A percentile compares a stretch with the other conserved stretches of the same genome.
Evolutionary conservation across 2,888 invertebrate species (phyloP).

Genomic region (Laspeyria flexula): DNA sequence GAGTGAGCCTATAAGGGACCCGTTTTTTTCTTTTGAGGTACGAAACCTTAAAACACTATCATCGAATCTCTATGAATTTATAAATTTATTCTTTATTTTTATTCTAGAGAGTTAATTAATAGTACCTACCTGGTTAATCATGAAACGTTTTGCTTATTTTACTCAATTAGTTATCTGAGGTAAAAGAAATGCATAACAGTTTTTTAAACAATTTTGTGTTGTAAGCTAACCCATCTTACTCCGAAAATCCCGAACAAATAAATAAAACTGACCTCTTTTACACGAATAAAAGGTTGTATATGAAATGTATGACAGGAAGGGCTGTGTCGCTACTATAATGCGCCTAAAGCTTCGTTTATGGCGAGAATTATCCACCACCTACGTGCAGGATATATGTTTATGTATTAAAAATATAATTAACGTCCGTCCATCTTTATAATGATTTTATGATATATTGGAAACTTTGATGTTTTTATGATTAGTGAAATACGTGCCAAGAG

Average conservation of each 20-base stretch:
- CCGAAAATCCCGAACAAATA: not conserved
- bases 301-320: constrained; percentile 1
- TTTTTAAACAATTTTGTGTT: too few relatives aligned
- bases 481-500: constrained; percentile 28
- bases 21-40: too few relatives aligned
- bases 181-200: too few relatives aligned
- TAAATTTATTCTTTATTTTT: too few relatives aligned
- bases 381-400: constrained; percentile 1
- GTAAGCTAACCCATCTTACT: too few relatives aligned
- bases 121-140: too few relatives aligned
- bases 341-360: constrained; percentile 3
- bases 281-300: not conserved
- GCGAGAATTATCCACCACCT: not conserved
- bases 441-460: not conserved
- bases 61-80: too few relatives aligned
- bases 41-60: too few relatives aligned
- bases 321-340: not conserved
- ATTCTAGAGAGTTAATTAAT: too few relatives aligned
- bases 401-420: constrained; percentile 19
- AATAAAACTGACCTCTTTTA: not conserved
- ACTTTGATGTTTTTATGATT: not conserved
- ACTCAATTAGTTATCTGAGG: too few relatives aligned
- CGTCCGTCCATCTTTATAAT: not conserved
- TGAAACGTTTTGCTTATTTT: too few relatives aligned
- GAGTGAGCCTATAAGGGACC: too few relatives aligned